Percentiles rank a stretch among this genome's conserved stretches.
Conservation (phyloP, 2,113 vertebrate genomes). For the Microtus ochrogaster region DNA sequence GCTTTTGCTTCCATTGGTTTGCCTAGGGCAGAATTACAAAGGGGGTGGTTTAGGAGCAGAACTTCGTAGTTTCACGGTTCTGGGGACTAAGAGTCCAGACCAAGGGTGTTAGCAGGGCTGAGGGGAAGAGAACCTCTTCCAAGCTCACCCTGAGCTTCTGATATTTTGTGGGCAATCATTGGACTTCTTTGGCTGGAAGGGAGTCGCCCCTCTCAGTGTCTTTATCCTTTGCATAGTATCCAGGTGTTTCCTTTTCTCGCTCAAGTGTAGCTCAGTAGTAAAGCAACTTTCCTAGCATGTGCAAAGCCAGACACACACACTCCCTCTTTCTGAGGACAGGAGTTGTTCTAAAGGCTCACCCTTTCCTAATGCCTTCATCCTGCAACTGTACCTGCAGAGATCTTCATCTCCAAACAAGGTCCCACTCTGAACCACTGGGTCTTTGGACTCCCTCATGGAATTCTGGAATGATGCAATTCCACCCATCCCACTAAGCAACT, state of each 20-base stretch:
- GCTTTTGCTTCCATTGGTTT: neutral
- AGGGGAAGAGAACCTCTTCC: neutral
- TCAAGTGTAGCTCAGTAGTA: neutral
- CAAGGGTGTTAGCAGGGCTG: neutral
- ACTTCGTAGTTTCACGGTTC: neutral
- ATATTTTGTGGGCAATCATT: too few relatives aligned
- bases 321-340: neutral
- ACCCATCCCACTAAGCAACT: neutral
- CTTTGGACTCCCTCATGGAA: neutral
- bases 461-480: neutral
- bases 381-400: neutral
- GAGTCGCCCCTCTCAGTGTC: neutral
- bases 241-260: too few relatives aligned
- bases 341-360: neutral
- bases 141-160: neutral
- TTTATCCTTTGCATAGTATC: neutral
- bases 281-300: neutral
- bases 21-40: neutral
- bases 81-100: neutral
- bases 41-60: neutral
- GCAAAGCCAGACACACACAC: neutral
- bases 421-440: neutral
- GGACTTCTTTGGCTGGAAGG: neutral
- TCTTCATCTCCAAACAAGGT: neutral
- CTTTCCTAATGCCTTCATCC: neutral